Percentiles rank a stretch among this genome's conserved stretches.
phyloP scores from a whole-genome alignment of 2,888 invertebrate genomes.

The Panzeria rudis region DNA sequence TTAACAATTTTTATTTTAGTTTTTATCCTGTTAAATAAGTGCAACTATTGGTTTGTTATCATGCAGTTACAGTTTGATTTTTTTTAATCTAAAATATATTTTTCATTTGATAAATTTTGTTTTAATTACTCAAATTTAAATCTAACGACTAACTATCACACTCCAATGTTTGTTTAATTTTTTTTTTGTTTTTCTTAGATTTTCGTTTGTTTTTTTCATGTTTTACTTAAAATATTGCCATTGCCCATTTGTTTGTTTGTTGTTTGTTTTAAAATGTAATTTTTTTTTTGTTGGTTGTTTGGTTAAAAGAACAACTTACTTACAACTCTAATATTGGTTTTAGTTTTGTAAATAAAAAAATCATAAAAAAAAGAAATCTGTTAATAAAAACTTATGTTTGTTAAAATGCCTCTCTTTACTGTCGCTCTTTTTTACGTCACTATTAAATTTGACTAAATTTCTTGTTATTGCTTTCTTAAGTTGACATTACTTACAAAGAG shows the following conservation, averaged over 20 bases:
- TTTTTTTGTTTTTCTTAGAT: constrained; percentile 20
- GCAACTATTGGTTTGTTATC: constrained; percentile 68
- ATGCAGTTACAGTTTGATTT: constrained; percentile 52
- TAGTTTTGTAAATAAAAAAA: constrained; percentile 52
- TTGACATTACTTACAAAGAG: constrained; percentile 47
- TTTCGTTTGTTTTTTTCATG: constrained; percentile 17
- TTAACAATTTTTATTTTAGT: constrained; percentile 1
- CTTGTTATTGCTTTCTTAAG: not conserved
- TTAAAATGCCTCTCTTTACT: constrained; percentile 51
- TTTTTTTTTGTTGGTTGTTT: constrained; percentile 40
- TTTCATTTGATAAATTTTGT: constrained; percentile 36
- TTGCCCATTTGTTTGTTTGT: constrained; percentile 57
- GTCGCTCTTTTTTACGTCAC: not conserved
- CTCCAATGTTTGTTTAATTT: constrained; percentile 63
- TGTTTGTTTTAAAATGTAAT: constrained; percentile 25
- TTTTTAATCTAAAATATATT: constrained; percentile 57
- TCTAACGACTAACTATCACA: constrained; percentile 76
- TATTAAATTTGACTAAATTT: constrained; percentile 13
- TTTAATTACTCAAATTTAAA: constrained; percentile 55
- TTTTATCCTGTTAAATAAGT: constrained; percentile 56
- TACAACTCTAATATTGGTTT: constrained; percentile 48
- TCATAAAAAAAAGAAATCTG: constrained; percentile 20
- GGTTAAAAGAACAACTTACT: constrained; percentile 61
- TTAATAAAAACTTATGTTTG: constrained; percentile 23
- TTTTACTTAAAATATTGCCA: constrained; percentile 72